These are phyloP conservation scores for Triplophysa yarkandensis DNA, from an alignment of 2,797 vertebrate species.

Conservation along the genomic window DNA sequence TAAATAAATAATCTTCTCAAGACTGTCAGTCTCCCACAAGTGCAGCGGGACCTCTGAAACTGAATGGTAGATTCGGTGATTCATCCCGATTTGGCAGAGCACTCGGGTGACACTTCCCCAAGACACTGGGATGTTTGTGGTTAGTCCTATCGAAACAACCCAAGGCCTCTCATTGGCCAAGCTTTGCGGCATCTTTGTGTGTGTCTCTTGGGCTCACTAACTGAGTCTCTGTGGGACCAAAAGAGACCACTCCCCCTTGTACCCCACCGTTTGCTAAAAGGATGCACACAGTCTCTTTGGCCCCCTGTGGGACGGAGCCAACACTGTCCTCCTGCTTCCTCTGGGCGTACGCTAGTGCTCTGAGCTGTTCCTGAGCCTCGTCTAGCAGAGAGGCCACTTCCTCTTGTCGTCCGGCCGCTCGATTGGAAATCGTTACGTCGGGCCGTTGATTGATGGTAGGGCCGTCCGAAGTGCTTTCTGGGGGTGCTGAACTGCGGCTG, in stretches of 20 bases:
- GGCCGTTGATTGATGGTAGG: slow-evolving; percentile 52
- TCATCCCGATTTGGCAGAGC: slow-evolving; percentile 54
- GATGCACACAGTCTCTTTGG: slow-evolving; percentile 78
- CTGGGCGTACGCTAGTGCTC: slow-evolving; percentile 66
- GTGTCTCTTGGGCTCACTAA: slow-evolving; percentile 69
- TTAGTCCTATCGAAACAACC: slow-evolving; percentile 49
- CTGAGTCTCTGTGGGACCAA: slow-evolving; percentile 75
- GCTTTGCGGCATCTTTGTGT: slow-evolving; percentile 71
- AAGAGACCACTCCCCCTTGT: slow-evolving; percentile 59
- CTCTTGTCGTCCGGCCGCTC: slow-evolving; percentile 46
- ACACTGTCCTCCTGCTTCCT: slow-evolving; percentile 68
- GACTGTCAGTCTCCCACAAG: slow-evolving; percentile 62
- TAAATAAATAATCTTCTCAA: slow-evolving; percentile 69
- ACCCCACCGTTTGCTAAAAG: slow-evolving; percentile 66
- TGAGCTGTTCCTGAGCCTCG: slow-evolving; percentile 73
- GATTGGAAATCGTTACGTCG: neutral
- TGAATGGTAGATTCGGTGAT: slow-evolving; percentile 32
- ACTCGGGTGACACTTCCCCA: slow-evolving; percentile 42
- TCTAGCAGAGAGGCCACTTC: slow-evolving; percentile 68
- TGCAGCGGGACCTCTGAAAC: slow-evolving; percentile 56
- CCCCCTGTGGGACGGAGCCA: slow-evolving; percentile 35
- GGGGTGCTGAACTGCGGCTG: slow-evolving; percentile 27
- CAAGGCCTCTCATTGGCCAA: slow-evolving; percentile 68
- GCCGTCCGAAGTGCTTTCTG: slow-evolving; percentile 31
- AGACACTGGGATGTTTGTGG: slow-evolving; percentile 52